Evolutionary conservation across 1,140 invertebrate genomes (phyloP).

Genomic region (Drosophila chauvacae): DNA sequence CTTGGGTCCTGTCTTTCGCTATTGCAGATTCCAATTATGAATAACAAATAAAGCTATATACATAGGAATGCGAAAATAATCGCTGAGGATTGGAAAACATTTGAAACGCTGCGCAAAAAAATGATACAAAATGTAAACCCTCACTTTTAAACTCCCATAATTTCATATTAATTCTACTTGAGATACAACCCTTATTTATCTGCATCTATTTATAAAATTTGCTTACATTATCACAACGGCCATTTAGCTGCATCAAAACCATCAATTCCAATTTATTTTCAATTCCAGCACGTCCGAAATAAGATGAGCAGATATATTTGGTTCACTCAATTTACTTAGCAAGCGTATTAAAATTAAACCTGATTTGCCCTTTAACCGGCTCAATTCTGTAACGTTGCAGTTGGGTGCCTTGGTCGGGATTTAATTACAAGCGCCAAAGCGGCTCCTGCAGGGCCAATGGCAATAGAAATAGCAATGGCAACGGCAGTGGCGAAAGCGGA

Average conservation of each 20-base stretch:
- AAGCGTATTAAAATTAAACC: constrained; percentile 55
- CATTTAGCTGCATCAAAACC: not conserved
- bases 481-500: constrained; percentile 32
- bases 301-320: constrained; percentile 40
- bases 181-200: not conserved
- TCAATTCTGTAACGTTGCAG: constrained; percentile 38
- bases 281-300: constrained; percentile 12
- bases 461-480: constrained; percentile 18
- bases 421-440: constrained; percentile 70
- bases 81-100: not conserved
- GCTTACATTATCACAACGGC: not conserved
- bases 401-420: constrained; percentile 48
- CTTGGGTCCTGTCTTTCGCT: not conserved
- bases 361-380: constrained; percentile 40
- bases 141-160: not conserved
- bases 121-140: not conserved
- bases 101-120: not conserved
- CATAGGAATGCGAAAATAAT: no score
- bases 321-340: constrained; percentile 52
- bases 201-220: not conserved
- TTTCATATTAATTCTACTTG: not conserved
- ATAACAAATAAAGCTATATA: no score
- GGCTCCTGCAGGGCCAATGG: constrained; percentile 50
- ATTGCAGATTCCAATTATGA: not conserved
- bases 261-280: constrained; percentile 23